Percentiles rank a stretch among this genome's conserved stretches.
Evolutionary conservation across 1,140 invertebrate genomes (phyloP).

Genomic region (Saccostrea cuccullata): DNA sequence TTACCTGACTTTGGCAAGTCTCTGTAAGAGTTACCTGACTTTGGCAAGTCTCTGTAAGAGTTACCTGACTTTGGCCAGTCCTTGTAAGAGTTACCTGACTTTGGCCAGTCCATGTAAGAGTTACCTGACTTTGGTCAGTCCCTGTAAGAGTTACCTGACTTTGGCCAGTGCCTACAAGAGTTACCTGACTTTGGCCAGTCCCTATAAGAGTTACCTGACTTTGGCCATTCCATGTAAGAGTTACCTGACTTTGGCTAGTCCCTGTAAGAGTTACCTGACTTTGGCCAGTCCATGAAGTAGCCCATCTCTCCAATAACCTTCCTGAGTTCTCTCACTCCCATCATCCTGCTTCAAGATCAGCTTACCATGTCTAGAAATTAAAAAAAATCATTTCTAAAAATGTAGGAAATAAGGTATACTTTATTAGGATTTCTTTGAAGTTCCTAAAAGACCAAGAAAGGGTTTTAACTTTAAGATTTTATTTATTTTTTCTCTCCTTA

Average conservation of each 20-base stretch:
- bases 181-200: no score
- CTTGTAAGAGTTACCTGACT: no score
- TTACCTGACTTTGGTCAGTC: neutral
- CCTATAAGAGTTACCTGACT: neutral
- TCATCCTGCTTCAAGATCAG: constrained; percentile 66
- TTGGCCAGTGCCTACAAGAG: neutral
- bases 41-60: no score
- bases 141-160: neutral
- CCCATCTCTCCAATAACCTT: constrained; percentile 91
- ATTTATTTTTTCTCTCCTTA: constrained; percentile 80
- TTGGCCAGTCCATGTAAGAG: constrained; percentile 87
- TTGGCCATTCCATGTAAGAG: neutral
- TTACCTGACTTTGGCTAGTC: neutral
- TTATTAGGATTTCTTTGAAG: neutral
- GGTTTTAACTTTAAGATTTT: neutral
- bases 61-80: no score
- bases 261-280: constrained; percentile 81
- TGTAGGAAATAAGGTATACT: neutral
- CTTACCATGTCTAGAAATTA: constrained; percentile 73
- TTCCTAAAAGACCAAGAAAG: neutral
- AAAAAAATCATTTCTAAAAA: neutral
- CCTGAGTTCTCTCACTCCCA: constrained; percentile 80
- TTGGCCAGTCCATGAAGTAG: constrained; percentile 89
- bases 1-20: no score
- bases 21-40: no score